phyloP scores from a whole-genome alignment of 2,888 invertebrate genomes.

The Eudasyphora cyanicolor region DNA sequence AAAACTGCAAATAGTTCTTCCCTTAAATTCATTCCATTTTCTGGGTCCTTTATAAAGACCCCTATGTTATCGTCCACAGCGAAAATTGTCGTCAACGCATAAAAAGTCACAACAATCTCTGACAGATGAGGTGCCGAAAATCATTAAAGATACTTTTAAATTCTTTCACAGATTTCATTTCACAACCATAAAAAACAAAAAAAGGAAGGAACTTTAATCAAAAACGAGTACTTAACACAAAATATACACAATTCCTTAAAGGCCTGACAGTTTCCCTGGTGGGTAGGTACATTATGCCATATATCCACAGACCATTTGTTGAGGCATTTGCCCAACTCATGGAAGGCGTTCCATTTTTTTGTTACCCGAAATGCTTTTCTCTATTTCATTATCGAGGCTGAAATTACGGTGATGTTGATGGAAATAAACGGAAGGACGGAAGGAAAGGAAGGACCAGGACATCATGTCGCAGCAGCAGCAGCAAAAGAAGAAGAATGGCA shows the following conservation, averaged over 20 bases:
- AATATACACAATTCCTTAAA: conserved; percentile 22
- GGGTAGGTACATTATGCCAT: background rate
- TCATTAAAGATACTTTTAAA: background rate
- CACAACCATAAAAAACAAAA: background rate
- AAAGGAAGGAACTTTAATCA: background rate
- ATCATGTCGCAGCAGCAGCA: no score
- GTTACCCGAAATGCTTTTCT: background rate
- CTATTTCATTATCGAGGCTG: background rate
- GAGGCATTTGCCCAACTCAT: background rate
- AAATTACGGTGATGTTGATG: conserved; percentile 1
- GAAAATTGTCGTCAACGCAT: background rate
- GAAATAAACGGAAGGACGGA: background rate
- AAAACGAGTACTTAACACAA: background rate
- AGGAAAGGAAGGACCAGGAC: background rate
- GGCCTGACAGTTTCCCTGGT: background rate
- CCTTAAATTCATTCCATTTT: no score
- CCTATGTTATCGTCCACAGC: background rate
- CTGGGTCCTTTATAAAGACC: no score
- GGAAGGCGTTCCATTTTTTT: background rate
- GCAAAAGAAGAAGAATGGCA: background rate
- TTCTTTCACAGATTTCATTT: conserved; percentile 1
- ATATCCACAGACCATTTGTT: background rate
- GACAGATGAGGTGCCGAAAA: background rate
- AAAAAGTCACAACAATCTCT: conserved; percentile 10
- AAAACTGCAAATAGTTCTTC: background rate